Evolutionary conservation across 2,888 invertebrate species (phyloP), one percentile per base, ranked within the genome.

Genomic region (Tryphoninae sp.): DNA sequence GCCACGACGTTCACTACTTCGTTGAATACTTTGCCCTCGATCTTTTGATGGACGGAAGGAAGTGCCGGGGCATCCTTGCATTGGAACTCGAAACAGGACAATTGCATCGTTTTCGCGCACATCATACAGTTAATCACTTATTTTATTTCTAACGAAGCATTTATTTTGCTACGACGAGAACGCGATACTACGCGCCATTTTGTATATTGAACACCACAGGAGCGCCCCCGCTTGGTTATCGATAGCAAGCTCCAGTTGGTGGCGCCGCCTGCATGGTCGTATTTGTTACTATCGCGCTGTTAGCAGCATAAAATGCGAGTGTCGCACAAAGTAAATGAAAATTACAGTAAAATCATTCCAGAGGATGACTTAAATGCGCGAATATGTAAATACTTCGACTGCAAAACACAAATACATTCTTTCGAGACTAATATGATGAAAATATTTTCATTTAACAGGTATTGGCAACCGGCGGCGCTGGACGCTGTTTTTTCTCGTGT

Each of bases 401-500:
- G 16, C 45, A 26, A 49, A n/a, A 8, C n/a, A 19, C 13, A 11
- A 13, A 53, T 64, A 42, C 13, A 11, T 9, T 33, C 6, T 33
- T 6, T 4, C n/a, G 42, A n/a, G 11, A 0, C 23, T 33, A 33
- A 33, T 6, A 33, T 33, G 4, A n/a, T 19, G 2, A 22, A 45
- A 3, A 23, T 0, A 65, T 58, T 49, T 8, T 73, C 26, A 22
- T 65, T n/a, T 71, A n/a, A 2, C 61, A 90, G 90, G 82, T 91
- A 7, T n/a, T 91, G 49, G 89, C 90, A 1, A 88, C 91, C 0
- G 91, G 91, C 1, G 91, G 91, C 26, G 86, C 88, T 4, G 91
- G 87, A 62, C 87, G 91, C 77, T 89, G 89, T 83, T 99, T 96
- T 93, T 98, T 99, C 94, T 98, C 98, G n/a, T 99, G 98, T 92